A percentile compares a stretch with the other conserved stretches of the same genome.
These are phyloP conservation scores for Melikaiella ostensackeni DNA, from an alignment of 2,888 invertebrate species.

Conservation along the genomic window DNA sequence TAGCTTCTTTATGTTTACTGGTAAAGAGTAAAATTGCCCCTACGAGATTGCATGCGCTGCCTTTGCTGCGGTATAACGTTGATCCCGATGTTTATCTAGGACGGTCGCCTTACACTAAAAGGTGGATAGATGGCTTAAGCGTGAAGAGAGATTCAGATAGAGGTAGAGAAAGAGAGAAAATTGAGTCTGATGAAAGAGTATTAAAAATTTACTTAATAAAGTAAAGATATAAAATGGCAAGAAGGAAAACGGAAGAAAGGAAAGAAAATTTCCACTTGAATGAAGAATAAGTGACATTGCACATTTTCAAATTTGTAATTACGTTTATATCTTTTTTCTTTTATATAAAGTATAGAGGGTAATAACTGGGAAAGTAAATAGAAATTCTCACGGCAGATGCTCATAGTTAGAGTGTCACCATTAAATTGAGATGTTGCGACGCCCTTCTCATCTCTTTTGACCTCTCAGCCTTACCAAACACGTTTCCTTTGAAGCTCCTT, in stretches of 20 bases:
- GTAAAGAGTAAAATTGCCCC: conserved; percentile 45
- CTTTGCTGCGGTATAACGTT: conserved; percentile 32
- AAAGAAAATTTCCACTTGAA: neutral
- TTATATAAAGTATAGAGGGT: neutral
- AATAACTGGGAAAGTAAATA: neutral
- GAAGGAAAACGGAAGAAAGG: neutral
- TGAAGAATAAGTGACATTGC: too few relatives aligned
- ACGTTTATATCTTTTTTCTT: neutral
- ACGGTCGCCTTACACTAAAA: conserved; percentile 2
- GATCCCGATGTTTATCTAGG: conserved; percentile 36
- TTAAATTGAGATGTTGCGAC: conserved; percentile 19
- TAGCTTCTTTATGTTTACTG: conserved; percentile 42
- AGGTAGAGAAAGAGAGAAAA: neutral
- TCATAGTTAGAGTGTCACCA: conserved; percentile 26
- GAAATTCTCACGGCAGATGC: neutral
- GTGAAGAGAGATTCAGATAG: conserved; percentile 8
- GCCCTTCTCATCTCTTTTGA: conserved; percentile 9
- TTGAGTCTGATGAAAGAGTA: neutral
- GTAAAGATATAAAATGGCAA: neutral
- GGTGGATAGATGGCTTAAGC: conserved; percentile 32
- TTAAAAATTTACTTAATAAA: conserved; percentile 2
- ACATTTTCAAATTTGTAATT: too few relatives aligned
- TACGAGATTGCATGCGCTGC: conserved; percentile 43
- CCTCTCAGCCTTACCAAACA: conserved; percentile 29
- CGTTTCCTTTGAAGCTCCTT: conserved; percentile 28